phyloP scores from a whole-genome alignment of 2,113 vertebrate genomes.

The Hipposideros armiger region DNA sequence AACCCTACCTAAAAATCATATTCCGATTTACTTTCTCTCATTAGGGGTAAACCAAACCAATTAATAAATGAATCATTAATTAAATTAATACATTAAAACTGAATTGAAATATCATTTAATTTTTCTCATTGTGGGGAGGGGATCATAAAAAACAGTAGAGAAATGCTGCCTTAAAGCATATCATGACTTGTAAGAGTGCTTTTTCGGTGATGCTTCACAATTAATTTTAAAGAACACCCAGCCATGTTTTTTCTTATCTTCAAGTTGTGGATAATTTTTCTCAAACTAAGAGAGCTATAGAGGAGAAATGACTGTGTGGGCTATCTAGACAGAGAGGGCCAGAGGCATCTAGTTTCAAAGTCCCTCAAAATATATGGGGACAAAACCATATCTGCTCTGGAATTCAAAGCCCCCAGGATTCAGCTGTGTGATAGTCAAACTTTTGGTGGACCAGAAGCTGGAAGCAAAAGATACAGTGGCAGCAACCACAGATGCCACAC shows the following conservation, averaged over 20 bases:
- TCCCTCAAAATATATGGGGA: neutral
- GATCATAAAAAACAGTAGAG: neutral
- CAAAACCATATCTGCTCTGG: neutral
- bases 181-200: neutral
- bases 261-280: conserved; percentile 25
- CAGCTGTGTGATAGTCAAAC: neutral
- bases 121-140: neutral
- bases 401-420: neutral
- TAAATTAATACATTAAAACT: conserved; percentile 32
- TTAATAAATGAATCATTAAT: neutral
- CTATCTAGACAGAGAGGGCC: neutral
- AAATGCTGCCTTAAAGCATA: neutral
- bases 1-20: neutral
- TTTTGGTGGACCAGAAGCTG: too few species aligned
- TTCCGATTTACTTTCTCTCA: neutral
- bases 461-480: neutral
- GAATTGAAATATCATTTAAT: neutral
- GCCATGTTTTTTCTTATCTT: conserved; percentile 28
- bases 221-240: neutral
- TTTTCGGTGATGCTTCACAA: neutral
- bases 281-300: neutral
- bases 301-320: neutral
- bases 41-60: neutral
- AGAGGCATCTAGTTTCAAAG: neutral
- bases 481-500: neutral